A percentile compares a stretch with the other conserved stretches of the same genome.
Conservation (phyloP, 1,140 invertebrate genomes). For the Dufourea novaeangliae region DNA sequence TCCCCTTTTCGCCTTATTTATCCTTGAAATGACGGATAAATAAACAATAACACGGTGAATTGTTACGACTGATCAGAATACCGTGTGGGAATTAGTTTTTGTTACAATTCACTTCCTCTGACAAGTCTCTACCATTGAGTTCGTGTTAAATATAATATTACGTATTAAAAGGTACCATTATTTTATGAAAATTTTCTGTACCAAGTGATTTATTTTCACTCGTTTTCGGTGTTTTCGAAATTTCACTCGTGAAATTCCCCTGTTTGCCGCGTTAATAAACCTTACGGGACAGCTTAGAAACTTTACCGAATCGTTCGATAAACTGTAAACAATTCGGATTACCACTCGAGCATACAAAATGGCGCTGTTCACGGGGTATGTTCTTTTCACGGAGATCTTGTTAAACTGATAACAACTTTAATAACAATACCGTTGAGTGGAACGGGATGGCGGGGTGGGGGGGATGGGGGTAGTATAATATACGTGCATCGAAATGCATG, state of each 20-base stretch:
- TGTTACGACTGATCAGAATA: too few species aligned
- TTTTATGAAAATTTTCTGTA: too few species aligned
- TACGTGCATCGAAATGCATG: conserved; percentile 34
- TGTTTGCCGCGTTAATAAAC: neutral
- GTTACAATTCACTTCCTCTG: too few species aligned
- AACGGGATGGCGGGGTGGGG: too few species aligned
- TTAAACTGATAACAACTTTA: conserved; percentile 41
- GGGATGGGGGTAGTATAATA: neutral
- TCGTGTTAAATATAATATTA: too few species aligned
- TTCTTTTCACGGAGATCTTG: conserved; percentile 9
- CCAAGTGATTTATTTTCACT: too few species aligned
- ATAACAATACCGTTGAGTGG: conserved; percentile 31
- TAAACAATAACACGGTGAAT: too few species aligned
- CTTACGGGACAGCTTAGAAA: neutral
- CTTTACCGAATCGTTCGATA: neutral
- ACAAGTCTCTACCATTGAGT: too few species aligned
- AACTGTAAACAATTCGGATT: neutral
- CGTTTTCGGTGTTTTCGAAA: too few species aligned
- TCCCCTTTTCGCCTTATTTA: conserved; percentile 22
- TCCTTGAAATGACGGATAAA: too few species aligned
- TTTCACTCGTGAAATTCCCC: neutral
- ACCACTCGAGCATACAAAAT: neutral
- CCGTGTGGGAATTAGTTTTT: too few species aligned
- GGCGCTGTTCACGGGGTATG: neutral
- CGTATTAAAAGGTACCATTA: too few species aligned